These are phyloP conservation scores for Pinna nobilis DNA, from an alignment of 1,140 invertebrate species.

Conservation along the genomic window DNA sequence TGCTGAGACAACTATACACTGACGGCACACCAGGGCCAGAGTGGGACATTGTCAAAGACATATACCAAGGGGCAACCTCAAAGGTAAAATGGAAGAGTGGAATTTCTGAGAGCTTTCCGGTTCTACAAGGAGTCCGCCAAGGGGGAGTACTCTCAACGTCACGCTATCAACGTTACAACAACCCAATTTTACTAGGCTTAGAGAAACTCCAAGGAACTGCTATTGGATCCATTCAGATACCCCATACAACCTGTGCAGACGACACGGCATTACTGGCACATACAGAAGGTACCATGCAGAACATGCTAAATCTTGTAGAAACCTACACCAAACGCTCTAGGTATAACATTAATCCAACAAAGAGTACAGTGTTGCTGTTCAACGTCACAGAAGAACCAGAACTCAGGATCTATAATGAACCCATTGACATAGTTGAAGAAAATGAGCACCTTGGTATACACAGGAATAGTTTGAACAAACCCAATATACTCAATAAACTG, in stretches of 20 bases:
- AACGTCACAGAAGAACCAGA: neutral
- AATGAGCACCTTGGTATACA: constrained; percentile 1
- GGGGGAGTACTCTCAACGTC: constrained; percentile 8
- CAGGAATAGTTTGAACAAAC: neutral
- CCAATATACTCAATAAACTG: neutral
- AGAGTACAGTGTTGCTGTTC: neutral
- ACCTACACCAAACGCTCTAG: neutral
- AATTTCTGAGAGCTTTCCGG: neutral
- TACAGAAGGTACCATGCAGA: neutral
- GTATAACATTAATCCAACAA: neutral
- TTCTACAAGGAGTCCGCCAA: constrained; percentile 5
- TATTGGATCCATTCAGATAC: neutral
- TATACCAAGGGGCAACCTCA: neutral
- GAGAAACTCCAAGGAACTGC: neutral
- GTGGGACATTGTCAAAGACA: neutral
- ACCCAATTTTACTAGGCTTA: neutral
- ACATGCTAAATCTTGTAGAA: neutral
- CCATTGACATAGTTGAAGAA: neutral
- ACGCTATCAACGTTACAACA: constrained; percentile 1
- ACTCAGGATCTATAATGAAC: neutral
- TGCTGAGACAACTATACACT: neutral
- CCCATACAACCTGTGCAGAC: constrained; percentile 6
- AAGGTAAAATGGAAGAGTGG: neutral
- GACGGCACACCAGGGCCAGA: neutral
- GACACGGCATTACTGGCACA: neutral